Conservation (phyloP, 2,888 invertebrate species). For the Carpatolechia fugitivella region DNA sequence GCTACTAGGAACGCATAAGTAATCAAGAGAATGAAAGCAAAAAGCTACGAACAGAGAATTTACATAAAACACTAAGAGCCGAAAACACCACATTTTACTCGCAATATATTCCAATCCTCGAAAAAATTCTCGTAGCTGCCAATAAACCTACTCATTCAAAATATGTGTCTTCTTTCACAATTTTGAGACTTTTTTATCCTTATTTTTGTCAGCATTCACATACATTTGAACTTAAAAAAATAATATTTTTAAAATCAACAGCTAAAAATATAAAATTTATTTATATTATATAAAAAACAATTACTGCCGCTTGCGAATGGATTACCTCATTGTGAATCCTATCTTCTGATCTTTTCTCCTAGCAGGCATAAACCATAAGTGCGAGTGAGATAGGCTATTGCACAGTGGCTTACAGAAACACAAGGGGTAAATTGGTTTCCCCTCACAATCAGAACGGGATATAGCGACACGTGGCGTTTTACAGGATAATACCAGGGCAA, state of each 20-base stretch:
- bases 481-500: slow-evolving; percentile 47
- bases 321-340: slow-evolving; percentile 45
- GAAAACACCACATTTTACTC: background rate
- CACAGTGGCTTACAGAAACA: slow-evolving; percentile 44
- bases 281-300: too few relatives aligned
- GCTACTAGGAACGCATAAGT: background rate
- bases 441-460: slow-evolving; percentile 55
- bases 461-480: slow-evolving; percentile 64
- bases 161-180: too few relatives aligned
- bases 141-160: too few relatives aligned
- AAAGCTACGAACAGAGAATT: background rate
- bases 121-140: too few relatives aligned
- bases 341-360: slow-evolving; percentile 37
- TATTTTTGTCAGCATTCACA: too few relatives aligned
- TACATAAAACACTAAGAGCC: background rate
- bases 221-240: too few relatives aligned
- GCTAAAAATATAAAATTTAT: too few relatives aligned
- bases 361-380: slow-evolving; percentile 29
- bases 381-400: slow-evolving; percentile 35
- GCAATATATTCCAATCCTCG: too few relatives aligned
- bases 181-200: too few relatives aligned
- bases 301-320: slow-evolving; percentile 19
- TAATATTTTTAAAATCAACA: too few relatives aligned
- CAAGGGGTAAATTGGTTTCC: slow-evolving; percentile 64
- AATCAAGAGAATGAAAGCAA: background rate